These are phyloP conservation scores for Minunthozetes semirufus DNA, from an alignment of 2,888 invertebrate species.

Conservation along the genomic window DNA sequence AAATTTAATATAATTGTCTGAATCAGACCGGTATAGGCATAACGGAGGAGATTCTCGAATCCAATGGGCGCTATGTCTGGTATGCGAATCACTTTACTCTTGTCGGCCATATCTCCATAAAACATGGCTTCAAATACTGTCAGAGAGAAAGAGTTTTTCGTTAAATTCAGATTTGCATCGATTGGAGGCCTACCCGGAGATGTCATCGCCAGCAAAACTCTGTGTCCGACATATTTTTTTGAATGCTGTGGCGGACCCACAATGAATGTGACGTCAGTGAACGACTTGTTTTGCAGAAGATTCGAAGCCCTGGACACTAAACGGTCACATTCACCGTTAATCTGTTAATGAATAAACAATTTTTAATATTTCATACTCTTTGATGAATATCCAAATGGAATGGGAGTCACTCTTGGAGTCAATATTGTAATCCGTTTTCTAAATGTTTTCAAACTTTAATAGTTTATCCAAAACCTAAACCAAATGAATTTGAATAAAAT, in stretches of 20 bases:
- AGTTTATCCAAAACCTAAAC: not conserved
- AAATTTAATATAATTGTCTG: not conserved
- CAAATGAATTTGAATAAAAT: not conserved
- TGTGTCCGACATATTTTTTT: constrained; percentile 44
- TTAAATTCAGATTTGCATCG: not conserved
- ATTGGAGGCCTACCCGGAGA: constrained; percentile 36
- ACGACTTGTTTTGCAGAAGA: constrained; percentile 44
- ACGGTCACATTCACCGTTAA: constrained; percentile 37
- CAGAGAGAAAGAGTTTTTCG: not conserved
- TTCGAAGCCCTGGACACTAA: constrained; percentile 39
- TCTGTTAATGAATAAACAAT: not conserved
- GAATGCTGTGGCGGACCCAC: constrained; percentile 44
- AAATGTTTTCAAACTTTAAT: not conserved
- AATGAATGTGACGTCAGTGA: constrained; percentile 44
- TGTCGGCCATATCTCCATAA: constrained; percentile 45
- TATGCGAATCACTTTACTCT: constrained; percentile 44
- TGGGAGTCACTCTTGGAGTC: not conserved
- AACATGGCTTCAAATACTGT: constrained; percentile 44
- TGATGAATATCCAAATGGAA: not conserved
- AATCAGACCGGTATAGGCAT: constrained; percentile 42
- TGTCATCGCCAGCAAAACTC: constrained; percentile 44
- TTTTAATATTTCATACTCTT: too few relatives aligned
- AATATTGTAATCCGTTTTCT: not conserved
- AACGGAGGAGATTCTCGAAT: constrained; percentile 44
- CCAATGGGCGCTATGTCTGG: constrained; percentile 44